Conservation (phyloP, 2,888 invertebrate species). For the Pherbina coryleti region DNA sequence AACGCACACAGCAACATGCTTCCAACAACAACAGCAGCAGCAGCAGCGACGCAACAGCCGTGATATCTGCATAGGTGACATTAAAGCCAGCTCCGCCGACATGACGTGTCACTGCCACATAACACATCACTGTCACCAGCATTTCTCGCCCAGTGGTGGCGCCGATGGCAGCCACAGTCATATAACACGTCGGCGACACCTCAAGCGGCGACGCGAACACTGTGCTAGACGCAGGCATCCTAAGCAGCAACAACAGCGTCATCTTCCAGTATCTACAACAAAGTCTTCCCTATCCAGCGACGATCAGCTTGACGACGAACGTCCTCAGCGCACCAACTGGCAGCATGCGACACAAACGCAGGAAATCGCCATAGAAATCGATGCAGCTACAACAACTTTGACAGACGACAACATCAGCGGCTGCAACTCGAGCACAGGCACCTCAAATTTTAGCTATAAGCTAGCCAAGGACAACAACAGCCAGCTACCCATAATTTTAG, state of each 20-base stretch:
- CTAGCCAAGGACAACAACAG: conserved; percentile 54
- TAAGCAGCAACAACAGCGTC: conserved; percentile 43
- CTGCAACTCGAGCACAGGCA: conserved; percentile 57
- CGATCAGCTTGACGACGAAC: conserved; percentile 47
- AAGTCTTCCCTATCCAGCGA: conserved; percentile 65
- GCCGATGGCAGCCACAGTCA: conserved; percentile 10
- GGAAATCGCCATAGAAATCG: conserved; percentile 64
- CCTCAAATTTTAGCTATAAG: conserved; percentile 63
- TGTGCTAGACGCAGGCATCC: conserved; percentile 13
- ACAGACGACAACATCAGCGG: conserved; percentile 59
- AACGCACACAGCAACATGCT: conserved; percentile 37
- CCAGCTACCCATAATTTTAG: conserved; percentile 51
- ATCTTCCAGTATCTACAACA: conserved; percentile 52
- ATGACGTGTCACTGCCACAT: conserved; percentile 51
- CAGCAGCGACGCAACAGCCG: conserved; percentile 20
- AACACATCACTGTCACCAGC: conserved; percentile 50
- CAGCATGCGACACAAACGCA: conserved; percentile 45
- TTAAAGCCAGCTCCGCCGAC: conserved; percentile 41
- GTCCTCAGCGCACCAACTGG: conserved; percentile 35
- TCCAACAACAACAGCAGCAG: conserved; percentile 38
- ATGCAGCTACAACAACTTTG: conserved; percentile 63
- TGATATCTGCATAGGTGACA: conserved; percentile 47
- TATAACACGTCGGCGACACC: conserved; percentile 15
- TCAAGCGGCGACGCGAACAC: conserved; percentile 42
- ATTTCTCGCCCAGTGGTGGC: conserved; percentile 45